phyloP scores from a whole-genome alignment of 2,888 invertebrate species.

The Cephus spinipes region DNA sequence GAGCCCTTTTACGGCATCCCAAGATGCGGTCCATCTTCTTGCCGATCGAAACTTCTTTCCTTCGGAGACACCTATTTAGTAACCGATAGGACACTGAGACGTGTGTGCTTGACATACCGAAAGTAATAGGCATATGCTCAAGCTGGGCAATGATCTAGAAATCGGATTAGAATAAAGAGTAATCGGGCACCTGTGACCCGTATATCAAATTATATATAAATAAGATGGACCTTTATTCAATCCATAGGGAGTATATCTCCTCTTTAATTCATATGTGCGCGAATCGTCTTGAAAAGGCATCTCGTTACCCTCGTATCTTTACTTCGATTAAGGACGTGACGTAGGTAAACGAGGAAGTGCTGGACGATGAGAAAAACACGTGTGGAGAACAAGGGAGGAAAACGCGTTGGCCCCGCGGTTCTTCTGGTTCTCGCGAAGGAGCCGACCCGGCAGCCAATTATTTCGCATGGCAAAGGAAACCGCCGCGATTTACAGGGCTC shows the following conservation, averaged over 20 bases:
- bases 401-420: not conserved
- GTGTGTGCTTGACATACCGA: slow-evolving; percentile 23
- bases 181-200: not conserved
- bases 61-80: slow-evolving; percentile 13
- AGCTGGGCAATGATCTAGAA: not conserved
- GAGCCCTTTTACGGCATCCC: not conserved
- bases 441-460: not conserved
- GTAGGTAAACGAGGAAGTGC: not conserved
- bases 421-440: not conserved
- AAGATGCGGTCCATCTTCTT: not conserved
- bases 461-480: not conserved
- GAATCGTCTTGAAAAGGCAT: not conserved
- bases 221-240: not conserved
- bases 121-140: slow-evolving; percentile 14
- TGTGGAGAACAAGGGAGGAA: not conserved
- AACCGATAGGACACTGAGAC: slow-evolving; percentile 18
- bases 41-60: slow-evolving; percentile 13
- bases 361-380: not conserved
- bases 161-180: not conserved
- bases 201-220: not conserved
- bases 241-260: not conserved
- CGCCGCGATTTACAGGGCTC: not conserved
- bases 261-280: not conserved
- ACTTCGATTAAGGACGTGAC: not conserved
- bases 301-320: not conserved